These are phyloP conservation scores for Daphoenositta chrysoptera DNA, from an alignment of 2,113 vertebrate genomes.

Conservation along the genomic window DNA sequence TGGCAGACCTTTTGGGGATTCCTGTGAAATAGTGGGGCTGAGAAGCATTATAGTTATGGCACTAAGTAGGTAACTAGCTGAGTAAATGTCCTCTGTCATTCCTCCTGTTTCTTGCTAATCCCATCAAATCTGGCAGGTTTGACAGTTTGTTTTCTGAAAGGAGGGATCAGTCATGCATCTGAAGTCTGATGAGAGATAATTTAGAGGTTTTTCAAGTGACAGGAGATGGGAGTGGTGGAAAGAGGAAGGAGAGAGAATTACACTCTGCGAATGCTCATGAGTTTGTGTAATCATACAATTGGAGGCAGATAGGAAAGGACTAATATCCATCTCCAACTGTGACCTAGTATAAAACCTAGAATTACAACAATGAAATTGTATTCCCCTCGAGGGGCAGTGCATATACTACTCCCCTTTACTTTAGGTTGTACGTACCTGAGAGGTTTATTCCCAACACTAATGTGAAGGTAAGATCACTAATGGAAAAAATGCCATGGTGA, in stretches of 20 bases:
- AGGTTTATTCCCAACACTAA: not conserved
- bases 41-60: not conserved
- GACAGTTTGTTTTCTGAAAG: not conserved
- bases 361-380: not conserved
- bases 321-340: not conserved
- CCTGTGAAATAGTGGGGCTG: not conserved
- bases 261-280: not conserved
- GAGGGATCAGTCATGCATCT: not conserved
- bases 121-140: not conserved
- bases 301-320: not conserved
- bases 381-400: not conserved
- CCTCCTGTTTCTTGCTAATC: not conserved
- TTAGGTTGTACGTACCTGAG: not conserved
- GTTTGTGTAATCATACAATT: not conserved
- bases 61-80: not conserved
- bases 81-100: not conserved
- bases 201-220: not conserved
- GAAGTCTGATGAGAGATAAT: not conserved
- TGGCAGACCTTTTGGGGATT: not conserved
- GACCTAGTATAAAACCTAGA: not conserved
- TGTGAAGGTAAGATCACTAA: not conserved
- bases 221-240: not conserved
- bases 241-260: not conserved
- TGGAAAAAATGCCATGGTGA: not conserved
- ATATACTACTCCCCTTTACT: not conserved